Evolutionary conservation across 1,140 invertebrate species (phyloP).

Genomic region (Drosophila kikkawai): DNA sequence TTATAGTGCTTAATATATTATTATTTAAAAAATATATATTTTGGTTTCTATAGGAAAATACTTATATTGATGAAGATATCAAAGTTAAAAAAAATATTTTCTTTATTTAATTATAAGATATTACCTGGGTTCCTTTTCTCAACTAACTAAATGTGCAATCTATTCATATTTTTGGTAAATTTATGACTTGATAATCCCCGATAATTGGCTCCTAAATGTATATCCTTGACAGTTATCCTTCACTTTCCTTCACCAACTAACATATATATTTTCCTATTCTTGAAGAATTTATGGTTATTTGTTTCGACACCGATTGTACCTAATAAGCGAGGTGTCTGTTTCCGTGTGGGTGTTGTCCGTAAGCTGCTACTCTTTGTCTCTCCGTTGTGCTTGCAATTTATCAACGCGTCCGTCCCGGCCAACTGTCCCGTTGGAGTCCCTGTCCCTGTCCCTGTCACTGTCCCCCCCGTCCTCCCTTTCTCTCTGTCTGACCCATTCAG

Average conservation of each 20-base stretch:
- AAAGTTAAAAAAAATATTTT: too few species aligned
- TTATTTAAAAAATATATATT: too few species aligned
- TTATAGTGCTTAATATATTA: too few species aligned
- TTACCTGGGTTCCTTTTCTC: too few species aligned
- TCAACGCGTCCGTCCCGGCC: slow-evolving; percentile 52
- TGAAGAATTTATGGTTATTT: not conserved
- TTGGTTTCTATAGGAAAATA: too few species aligned
- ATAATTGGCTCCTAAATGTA: not conserved
- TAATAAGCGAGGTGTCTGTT: slow-evolving; percentile 40
- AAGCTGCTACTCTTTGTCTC: slow-evolving; percentile 49
- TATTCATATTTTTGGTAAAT: not conserved
- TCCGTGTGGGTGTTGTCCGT: slow-evolving; percentile 21
- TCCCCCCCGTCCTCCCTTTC: not conserved
- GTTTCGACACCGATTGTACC: slow-evolving; percentile 11
- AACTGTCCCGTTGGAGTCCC: not conserved
- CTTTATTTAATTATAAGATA: too few species aligned
- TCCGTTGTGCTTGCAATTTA: slow-evolving; percentile 64
- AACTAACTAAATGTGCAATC: not conserved
- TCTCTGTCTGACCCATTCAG: slow-evolving; percentile 25
- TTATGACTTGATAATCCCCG: not conserved
- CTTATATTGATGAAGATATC: too few species aligned
- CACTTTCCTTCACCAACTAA: not conserved
- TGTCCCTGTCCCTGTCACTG: not conserved
- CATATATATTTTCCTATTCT: slow-evolving; percentile 1
- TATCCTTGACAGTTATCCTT: not conserved